Evolutionary conservation across 2,113 vertebrate genomes (phyloP), one percentile per base, ranked within the genome.

Genomic region (Engraulis encrasicolus): DNA sequence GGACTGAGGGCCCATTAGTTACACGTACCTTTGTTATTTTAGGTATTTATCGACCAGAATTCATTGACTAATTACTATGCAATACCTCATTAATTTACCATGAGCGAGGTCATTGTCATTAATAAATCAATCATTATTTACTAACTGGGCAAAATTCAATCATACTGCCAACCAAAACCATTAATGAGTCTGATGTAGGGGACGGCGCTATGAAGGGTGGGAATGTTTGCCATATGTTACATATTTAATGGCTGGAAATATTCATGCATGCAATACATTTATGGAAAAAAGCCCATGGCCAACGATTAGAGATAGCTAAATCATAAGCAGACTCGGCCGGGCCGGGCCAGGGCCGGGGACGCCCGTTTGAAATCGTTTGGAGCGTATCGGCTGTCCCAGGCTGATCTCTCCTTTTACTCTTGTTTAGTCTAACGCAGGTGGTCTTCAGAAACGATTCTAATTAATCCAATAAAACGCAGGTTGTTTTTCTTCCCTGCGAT

Each of bases 111-210:
- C 93, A 93, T 92, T 91, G 93, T 90, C 89, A 93, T 93, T 93
- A 93, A 94, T 94, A 91, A 93, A 95, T 95, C 94, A 92, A 94
- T 95, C 93, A 92, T 92, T 93, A 93, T 94, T 94, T 92, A 92
- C 92, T 91, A 92, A 87, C 81, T 84, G 92, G 88, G 89, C 89
- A 91, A 87, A 92, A 93, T 92, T 94, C 91, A 93, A 89, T 93
- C 92, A 91, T 92, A 92, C 93, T 92, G 91, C 85, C 86, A 89
- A 86, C 88, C 88, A 91, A n/a, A 74, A 92, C 93, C 93, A 89
- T 95, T 94, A 93, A 93, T 89, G 90, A 90, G 87, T 90, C 71
- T 78, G 37, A 74, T 78, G 84, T 86, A 86, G 27, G n/a, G 81
- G 78, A 87, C 89, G 83, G 84, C 85, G 87, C 80, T 88, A 84